Conservation (phyloP, 2,113 vertebrate genomes). For the Pachycephala philippinensis region DNA sequence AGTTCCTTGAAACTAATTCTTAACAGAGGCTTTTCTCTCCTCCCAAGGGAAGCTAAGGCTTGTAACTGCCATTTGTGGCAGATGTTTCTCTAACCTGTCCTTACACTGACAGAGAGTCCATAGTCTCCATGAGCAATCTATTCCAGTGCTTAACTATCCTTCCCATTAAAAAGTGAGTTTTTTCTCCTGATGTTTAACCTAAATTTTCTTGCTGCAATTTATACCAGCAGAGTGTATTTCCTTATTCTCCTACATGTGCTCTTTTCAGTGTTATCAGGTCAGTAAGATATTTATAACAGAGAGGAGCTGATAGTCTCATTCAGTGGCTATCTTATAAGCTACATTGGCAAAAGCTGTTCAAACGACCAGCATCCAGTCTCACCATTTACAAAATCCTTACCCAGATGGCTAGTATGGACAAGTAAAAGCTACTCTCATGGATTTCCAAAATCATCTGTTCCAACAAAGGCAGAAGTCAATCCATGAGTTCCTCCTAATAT, state of each 20-base stretch:
- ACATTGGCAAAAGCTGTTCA: neutral
- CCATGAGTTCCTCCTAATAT: neutral
- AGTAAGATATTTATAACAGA: conserved; percentile 31
- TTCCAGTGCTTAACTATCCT: neutral
- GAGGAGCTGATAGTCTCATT: neutral
- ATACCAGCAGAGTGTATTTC: neutral
- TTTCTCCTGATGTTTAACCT: neutral
- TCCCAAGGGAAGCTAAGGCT: neutral
- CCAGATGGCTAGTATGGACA: neutral
- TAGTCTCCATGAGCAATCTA: neutral
- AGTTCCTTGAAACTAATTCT: conserved; percentile 7
- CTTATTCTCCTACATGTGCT: neutral
- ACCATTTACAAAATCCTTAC: neutral
- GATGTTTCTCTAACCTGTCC: conserved; percentile 1
- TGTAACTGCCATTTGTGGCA: conserved; percentile 15
- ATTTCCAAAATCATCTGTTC: neutral
- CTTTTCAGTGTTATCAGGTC: neutral
- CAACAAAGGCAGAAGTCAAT: neutral
- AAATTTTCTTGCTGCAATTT: conserved; percentile 9
- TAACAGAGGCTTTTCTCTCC: neutral
- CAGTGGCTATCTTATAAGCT: neutral
- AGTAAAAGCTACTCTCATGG: neutral
- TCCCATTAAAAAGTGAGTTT: neutral
- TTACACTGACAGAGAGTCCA: neutral
- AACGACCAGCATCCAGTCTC: neutral